phyloP scores from a whole-genome alignment of 1,140 invertebrate genomes.

The Dryas iulia region DNA sequence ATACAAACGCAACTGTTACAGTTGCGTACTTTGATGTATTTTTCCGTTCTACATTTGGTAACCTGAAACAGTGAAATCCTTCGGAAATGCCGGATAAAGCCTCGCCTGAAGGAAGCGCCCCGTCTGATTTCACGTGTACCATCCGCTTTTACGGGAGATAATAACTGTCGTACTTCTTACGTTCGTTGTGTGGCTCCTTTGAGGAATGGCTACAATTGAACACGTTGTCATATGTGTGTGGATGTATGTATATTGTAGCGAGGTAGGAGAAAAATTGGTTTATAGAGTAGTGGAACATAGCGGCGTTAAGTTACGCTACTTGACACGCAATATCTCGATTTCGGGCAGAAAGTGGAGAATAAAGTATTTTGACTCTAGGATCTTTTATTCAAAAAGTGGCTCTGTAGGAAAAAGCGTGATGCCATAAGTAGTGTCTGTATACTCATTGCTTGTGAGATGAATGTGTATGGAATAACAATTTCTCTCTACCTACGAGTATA shows the following conservation, averaged over 20 bases:
- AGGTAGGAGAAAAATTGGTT: too few relatives aligned
- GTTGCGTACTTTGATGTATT: slow-evolving; percentile 14
- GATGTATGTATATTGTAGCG: background rate
- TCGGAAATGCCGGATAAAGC: slow-evolving; percentile 11
- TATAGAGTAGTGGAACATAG: too few relatives aligned
- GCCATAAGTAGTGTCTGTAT: too few relatives aligned
- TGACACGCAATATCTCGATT: too few relatives aligned
- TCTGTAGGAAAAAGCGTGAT: too few relatives aligned
- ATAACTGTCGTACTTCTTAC: background rate
- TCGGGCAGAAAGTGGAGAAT: too few relatives aligned
- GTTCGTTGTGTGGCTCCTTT: background rate
- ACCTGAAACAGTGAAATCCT: slow-evolving; percentile 10
- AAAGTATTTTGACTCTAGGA: too few relatives aligned
- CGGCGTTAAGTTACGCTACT: too few relatives aligned
- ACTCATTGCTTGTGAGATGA: too few relatives aligned
- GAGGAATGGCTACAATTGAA: background rate
- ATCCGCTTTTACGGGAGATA: background rate
- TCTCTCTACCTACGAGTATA: too few relatives aligned
- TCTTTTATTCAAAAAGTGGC: too few relatives aligned
- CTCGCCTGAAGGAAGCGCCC: slow-evolving; percentile 8
- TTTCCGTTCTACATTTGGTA: slow-evolving; percentile 9
- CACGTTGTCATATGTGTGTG: background rate
- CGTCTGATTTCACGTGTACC: slow-evolving; percentile 5
- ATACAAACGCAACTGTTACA: background rate
- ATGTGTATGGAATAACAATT: too few relatives aligned